A percentile compares a stretch with the other conserved stretches of the same genome.
phyloP scores from a whole-genome alignment of 2,113 vertebrate genomes.

The Gallinago media region DNA sequence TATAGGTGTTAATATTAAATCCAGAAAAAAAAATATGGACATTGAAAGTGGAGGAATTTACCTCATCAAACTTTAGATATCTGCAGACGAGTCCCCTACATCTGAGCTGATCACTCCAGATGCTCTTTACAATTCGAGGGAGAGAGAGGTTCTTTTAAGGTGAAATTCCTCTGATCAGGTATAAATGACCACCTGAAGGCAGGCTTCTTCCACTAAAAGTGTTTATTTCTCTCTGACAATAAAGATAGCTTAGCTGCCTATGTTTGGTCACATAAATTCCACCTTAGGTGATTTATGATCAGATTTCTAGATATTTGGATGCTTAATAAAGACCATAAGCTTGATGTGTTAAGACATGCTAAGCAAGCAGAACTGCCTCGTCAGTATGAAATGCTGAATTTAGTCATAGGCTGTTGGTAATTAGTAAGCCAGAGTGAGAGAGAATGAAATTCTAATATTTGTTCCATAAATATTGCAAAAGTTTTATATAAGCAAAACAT shows the following conservation, averaged over 20 bases:
- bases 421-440: background rate
- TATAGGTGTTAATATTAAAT: background rate
- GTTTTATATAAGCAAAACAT: background rate
- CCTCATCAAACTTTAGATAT: background rate
- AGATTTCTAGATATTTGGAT: background rate
- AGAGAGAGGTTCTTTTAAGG: background rate
- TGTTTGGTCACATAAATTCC: background rate
- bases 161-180: background rate
- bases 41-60: background rate
- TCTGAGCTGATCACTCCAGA: background rate
- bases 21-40: background rate
- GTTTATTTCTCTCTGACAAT: background rate
- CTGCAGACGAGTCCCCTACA: background rate
- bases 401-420: background rate
- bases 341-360: background rate
- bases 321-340: background rate
- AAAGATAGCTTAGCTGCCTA: background rate
- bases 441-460: background rate
- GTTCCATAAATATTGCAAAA: slow-evolving; percentile 37
- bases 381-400: background rate
- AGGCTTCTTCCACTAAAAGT: background rate
- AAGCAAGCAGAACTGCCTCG: background rate
- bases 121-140: background rate
- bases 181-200: background rate
- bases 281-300: background rate